Evolutionary conservation across 2,888 invertebrate species (phyloP).

Genomic region (Lepidocyrtinus sp.): DNA sequence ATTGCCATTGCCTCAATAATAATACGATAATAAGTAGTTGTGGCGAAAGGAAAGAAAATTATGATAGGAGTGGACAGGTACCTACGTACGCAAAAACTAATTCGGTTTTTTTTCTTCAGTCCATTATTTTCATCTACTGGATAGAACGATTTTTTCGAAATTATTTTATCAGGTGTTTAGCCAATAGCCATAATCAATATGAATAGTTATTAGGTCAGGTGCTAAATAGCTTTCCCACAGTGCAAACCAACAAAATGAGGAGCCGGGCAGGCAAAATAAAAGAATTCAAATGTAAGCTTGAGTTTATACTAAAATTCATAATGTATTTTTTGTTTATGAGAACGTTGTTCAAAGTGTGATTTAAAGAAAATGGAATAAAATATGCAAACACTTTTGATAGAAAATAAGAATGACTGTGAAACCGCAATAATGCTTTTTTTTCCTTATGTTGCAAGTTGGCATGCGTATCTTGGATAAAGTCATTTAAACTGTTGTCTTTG

Average conservation of each 20-base stretch:
- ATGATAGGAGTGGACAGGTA: background rate
- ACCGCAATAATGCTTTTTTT: too few species aligned
- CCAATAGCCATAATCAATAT: background rate
- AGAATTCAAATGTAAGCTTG: too few species aligned
- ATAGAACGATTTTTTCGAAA: background rate
- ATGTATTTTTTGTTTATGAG: too few species aligned
- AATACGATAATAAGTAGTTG: background rate
- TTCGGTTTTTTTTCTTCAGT: background rate
- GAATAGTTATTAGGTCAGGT: background rate
- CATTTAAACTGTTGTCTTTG: too few species aligned
- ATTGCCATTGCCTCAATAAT: background rate
- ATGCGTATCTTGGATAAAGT: too few species aligned
- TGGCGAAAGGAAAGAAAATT: background rate
- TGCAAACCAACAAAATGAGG: background rate
- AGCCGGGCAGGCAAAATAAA: conserved; percentile 15
- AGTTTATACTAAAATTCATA: too few species aligned
- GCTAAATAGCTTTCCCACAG: background rate
- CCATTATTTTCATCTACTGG: background rate
- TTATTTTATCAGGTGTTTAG: background rate
- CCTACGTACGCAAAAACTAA: background rate
- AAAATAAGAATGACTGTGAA: too few species aligned
- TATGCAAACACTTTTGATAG: too few species aligned
- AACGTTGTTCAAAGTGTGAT: too few species aligned
- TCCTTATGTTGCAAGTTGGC: too few species aligned
- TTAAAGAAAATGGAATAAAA: too few species aligned